A percentile compares a stretch with the other conserved stretches of the same genome.
Conservation (phyloP, 2,888 invertebrate species). For the Mantis religiosa region DNA sequence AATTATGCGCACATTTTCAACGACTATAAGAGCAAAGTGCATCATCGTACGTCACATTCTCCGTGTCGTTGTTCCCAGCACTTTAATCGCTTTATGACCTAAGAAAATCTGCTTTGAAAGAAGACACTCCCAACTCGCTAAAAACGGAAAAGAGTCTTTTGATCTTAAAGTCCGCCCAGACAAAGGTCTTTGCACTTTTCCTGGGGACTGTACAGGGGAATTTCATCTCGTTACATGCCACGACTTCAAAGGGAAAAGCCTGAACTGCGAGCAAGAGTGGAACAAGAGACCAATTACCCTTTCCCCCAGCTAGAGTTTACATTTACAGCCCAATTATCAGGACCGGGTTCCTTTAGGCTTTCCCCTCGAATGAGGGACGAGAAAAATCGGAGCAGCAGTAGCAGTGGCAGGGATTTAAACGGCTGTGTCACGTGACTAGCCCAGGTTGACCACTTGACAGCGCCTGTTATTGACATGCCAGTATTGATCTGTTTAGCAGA, state of each 20-base stretch:
- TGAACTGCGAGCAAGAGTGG: neutral
- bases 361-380: neutral
- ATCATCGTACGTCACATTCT: neutral
- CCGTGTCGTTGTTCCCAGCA: neutral
- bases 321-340: neutral
- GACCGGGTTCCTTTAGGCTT: neutral
- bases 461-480: neutral
- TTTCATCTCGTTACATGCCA: conserved; percentile 2
- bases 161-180: neutral
- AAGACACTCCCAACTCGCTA: neutral
- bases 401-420: neutral
- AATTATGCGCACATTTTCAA: neutral
- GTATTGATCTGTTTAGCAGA: neutral
- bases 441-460: neutral
- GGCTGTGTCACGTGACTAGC: neutral
- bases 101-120: neutral
- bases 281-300: neutral
- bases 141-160: neutral
- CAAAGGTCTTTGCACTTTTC: neutral
- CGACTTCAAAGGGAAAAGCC: neutral
- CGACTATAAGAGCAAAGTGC: neutral
- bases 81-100: neutral
- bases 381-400: neutral
- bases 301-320: neutral
- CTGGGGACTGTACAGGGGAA: neutral